These are phyloP conservation scores for Meiosimyza platycephala DNA, from an alignment of 2,888 invertebrate species.

Conservation along the genomic window DNA sequence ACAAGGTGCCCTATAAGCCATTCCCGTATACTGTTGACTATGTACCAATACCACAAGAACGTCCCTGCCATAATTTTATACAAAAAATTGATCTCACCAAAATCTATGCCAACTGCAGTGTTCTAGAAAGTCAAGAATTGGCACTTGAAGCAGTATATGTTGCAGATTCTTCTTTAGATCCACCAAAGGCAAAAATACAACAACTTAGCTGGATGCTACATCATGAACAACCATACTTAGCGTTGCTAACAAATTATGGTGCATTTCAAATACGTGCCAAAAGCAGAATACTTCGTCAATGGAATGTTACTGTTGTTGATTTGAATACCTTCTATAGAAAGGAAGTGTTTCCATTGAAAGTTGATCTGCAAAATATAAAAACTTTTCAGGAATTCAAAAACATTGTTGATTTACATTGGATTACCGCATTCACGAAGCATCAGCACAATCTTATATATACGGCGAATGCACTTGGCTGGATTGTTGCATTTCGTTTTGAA, in stretches of 20 bases:
- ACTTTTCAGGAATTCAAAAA: slow-evolving; percentile 48
- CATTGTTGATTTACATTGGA: slow-evolving; percentile 52
- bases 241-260: slow-evolving; percentile 55
- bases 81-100: slow-evolving; percentile 47
- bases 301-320: slow-evolving; percentile 46
- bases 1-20: slow-evolving; percentile 40
- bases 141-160: slow-evolving; percentile 57
- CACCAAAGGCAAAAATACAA: slow-evolving; percentile 45
- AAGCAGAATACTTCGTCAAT: slow-evolving; percentile 42
- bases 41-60: slow-evolving; percentile 36
- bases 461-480: slow-evolving; percentile 59
- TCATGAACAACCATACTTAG: slow-evolving; percentile 47
- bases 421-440: slow-evolving; percentile 57
- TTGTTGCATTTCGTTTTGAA: slow-evolving; percentile 49
- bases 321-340: slow-evolving; percentile 42
- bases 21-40: slow-evolving; percentile 52
- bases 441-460: slow-evolving; percentile 43
- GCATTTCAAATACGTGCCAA: slow-evolving; percentile 52
- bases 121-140: slow-evolving; percentile 55
- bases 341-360: slow-evolving; percentile 42
- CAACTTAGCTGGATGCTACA: slow-evolving; percentile 43
- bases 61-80: slow-evolving; percentile 50
- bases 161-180: slow-evolving; percentile 49
- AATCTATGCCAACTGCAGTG: slow-evolving; percentile 50
- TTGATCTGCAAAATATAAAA: not conserved